Evolutionary conservation across 2,113 vertebrate genomes (phyloP), one percentile per base, ranked within the genome.

Genomic region (Condylura cristata): DNA sequence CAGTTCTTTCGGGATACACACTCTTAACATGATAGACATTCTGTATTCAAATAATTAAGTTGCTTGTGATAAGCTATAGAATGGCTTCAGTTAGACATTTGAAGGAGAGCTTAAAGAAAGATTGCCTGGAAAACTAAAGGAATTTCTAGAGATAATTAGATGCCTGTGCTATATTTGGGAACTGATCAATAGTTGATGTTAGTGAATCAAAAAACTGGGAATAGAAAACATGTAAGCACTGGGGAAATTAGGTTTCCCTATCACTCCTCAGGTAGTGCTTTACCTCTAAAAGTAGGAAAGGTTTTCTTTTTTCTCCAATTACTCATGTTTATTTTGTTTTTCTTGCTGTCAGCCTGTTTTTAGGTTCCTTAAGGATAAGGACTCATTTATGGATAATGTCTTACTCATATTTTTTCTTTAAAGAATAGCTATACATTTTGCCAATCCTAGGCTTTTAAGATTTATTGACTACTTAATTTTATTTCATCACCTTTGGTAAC

Each of bases 81-180:
- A 76, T 86, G n/a, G 34, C 75, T 95, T 89, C 34, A 56, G 18
- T 72, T 74, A 74, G 51, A 74, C 34, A n/a, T 84, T 76, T 93
- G 34, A 91, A 71, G 12, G 32, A 63, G 1, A 10, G 79, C 28
- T 88, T 70, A 17, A 87, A 66, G 11, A 96, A 91, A 83, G 51
- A 32, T 75, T 92, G 3, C 41, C 53, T 75, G 37, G 85, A 32
- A 44, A 79, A 44, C 48, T 41, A 10, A 75, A 87, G 22, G 37
- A 87, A 85, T 92, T 60, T 93, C 71, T 85, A 87, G 26, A 85
- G n/a, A 79, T 34, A 90, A 37, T 80, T 44, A 90, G 68, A 63
- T 87, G 13, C 87, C 9, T 16, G 28, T 84, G 6, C 16, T 68
- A 0, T 76, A 1, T 78, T 60, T 56, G 75, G 28, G 18, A 91